Base-by-base conservation (phyloP, 2,888 invertebrate species). In the Lypha dubia region DNA sequence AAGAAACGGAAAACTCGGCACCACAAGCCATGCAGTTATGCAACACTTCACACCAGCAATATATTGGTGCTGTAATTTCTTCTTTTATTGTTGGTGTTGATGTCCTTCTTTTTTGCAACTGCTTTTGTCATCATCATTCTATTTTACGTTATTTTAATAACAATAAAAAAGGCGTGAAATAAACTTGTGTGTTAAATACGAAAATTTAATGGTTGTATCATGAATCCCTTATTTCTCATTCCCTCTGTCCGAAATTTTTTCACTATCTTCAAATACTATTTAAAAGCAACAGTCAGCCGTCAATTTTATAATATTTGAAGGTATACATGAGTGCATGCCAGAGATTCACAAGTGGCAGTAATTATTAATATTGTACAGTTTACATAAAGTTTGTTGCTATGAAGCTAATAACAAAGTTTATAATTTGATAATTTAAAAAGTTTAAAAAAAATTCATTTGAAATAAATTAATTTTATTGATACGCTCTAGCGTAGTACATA, bases 131-230 rank as follows among this genome's bases (percentile, higher is more conserved):
- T 77, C 84, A 77, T 82, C 79, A 73, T 80, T 80, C 49, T 77
- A 77, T 77, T 75, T 80, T 68, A 80, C 68, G 67, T 89, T 89
- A 88, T 89, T 89, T 90, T 89, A 89, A 89, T 89, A 89, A 89
- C 88, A 88, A 89, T 88, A 88, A 56, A 88, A 86, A 90, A 89
- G 90, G 90, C 89, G 89, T 89, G 88, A 90, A 90, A 89, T 88
- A 88, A 87, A 87, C 81, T 73, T 67, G 17, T 70, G 68, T 79
- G 75, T 81, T 73, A 77, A 71, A 77, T 58, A 67, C 65, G 46
- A 35, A 35, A 73, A 77, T 67, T 84, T 76, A 84, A 74, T 84
- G 75, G 65, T 79, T 79, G 79, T 38, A 67, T 71, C 53, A 22
- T 58, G 65, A 20, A 49, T 4, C 28, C 13, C 44, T n/a, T n/a